Evolutionary conservation across 2,797 vertebrate genomes (phyloP), one percentile per base, ranked within the genome.

Genomic region (Sarcophilus harrisii): DNA sequence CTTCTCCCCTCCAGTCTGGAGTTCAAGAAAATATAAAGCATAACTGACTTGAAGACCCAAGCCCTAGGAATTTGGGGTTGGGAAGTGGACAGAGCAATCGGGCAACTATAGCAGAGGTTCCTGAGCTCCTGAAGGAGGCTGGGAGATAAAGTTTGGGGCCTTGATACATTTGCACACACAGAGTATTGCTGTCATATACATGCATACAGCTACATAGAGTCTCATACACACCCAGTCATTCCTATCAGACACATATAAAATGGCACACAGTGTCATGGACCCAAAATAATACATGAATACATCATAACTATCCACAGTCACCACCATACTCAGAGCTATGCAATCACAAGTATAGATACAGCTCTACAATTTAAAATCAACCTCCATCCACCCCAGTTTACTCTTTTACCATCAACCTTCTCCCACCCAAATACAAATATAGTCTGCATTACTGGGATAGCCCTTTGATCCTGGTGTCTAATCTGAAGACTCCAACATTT

Each of bases 21-120:
- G 30, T 2, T 92, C 58, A 87, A 93, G 95, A 95, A 60, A 90
- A 95, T 95, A n/a, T 16, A 66, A 59, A 87, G 38, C 18, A 87
- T 49, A 29, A 4, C 81, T 73, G 16, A 91, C 9, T 89, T 54
- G 38, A 93, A 96, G 57, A 94, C 55, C 30, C 5, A 87, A 81
- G 18, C 58, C 59, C 38, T 90, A 32, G 27, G 49, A 1, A 58
- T 91, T 30, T 94, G 60, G 5, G 4, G 38, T 90, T 93, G 90
- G 29, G 81, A 95, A 30, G 5, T 45, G 90, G 66, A 96, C 32
- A 94, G 0, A 91, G 60, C 32, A 52, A 62, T 16, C 52, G 58
- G 9, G 27, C 91, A 13, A 55, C n/a, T 94, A 94, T 57, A 94
- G 58, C 81, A 8, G 14, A 59, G 55, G 57, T 60, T 93, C 57